Percentiles rank a stretch among this genome's conserved stretches.
Evolutionary conservation across 1,140 invertebrate species (phyloP).

Genomic region (Aleiodes sp.): DNA sequence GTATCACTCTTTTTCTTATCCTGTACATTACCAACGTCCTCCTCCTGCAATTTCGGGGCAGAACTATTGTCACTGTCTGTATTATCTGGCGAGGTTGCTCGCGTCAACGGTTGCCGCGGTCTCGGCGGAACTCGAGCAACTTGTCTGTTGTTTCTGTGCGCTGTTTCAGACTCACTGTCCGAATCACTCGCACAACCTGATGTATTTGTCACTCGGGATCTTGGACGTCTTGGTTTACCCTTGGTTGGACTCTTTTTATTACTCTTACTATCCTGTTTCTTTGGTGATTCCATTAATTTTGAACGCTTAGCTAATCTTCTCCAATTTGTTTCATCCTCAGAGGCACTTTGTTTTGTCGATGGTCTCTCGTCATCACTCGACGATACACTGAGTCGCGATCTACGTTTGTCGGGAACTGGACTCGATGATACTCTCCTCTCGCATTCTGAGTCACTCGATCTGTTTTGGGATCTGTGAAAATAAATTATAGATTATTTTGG

Average conservation of each 20-base stretch:
- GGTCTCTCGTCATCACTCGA: slow-evolving; percentile 51
- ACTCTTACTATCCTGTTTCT: slow-evolving; percentile 53
- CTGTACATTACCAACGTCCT: slow-evolving; percentile 67
- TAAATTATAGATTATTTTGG: not conserved
- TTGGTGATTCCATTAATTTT: slow-evolving; percentile 52
- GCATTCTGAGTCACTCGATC: slow-evolving; percentile 47
- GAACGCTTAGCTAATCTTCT: slow-evolving; percentile 50
- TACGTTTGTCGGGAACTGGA: slow-evolving; percentile 36
- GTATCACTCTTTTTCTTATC: slow-evolving; percentile 80
- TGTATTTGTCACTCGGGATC: slow-evolving; percentile 51
- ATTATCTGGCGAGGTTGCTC: slow-evolving; percentile 55
- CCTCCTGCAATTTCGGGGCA: slow-evolving; percentile 68
- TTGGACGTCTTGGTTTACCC: slow-evolving; percentile 51
- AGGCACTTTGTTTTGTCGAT: slow-evolving; percentile 36
- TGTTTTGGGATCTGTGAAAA: slow-evolving; percentile 33
- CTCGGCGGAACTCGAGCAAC: slow-evolving; percentile 56
- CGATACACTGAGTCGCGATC: slow-evolving; percentile 44
- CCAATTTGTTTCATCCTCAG: slow-evolving; percentile 53
- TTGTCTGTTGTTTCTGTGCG: slow-evolving; percentile 48
- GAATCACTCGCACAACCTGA: slow-evolving; percentile 54
- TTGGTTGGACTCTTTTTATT: slow-evolving; percentile 57
- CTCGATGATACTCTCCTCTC: slow-evolving; percentile 32
- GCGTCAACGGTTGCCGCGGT: slow-evolving; percentile 52
- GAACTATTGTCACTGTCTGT: slow-evolving; percentile 61
- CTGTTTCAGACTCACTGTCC: slow-evolving; percentile 57